Percentiles rank a stretch among this genome's conserved stretches.
phyloP scores from a whole-genome alignment of 2,113 vertebrate genomes.

The Cryptoleucopteryx plumbea region DNA sequence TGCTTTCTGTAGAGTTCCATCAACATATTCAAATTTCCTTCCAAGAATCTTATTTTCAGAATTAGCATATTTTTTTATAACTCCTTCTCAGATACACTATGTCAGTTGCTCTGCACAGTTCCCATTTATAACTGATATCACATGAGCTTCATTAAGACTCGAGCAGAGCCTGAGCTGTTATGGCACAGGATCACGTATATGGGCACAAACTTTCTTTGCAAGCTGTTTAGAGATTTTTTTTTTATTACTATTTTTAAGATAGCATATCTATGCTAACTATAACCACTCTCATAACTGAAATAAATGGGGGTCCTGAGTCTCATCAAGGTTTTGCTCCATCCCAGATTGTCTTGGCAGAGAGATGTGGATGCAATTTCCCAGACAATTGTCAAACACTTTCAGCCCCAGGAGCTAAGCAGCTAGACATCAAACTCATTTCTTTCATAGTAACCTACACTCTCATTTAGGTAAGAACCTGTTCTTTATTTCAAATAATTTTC shows the following conservation, averaged over 20 bases:
- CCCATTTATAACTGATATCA: constrained; percentile 42
- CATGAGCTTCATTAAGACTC: constrained; percentile 39
- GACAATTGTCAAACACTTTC: background rate
- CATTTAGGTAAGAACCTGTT: background rate
- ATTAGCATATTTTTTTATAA: constrained; percentile 55
- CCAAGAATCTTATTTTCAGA: constrained; percentile 43
- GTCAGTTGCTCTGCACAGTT: constrained; percentile 36
- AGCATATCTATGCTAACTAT: background rate
- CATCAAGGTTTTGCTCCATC: background rate
- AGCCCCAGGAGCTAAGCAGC: background rate
- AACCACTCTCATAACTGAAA: background rate
- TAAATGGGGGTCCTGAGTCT: background rate
- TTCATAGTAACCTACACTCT: background rate
- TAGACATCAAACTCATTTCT: background rate
- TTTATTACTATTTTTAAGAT: background rate
- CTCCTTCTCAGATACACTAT: constrained; percentile 49
- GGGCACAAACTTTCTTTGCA: background rate
- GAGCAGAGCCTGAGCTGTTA: constrained; percentile 6
- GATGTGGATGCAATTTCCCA: background rate
- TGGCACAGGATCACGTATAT: background rate
- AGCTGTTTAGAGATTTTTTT: background rate
- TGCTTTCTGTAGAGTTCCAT: background rate
- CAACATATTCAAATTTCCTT: constrained; percentile 48
- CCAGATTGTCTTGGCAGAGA: background rate
- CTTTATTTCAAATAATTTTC: background rate